Evolutionary conservation across 2,888 invertebrate species (phyloP).

Genomic region (Lasioglossum pauxillum): DNA sequence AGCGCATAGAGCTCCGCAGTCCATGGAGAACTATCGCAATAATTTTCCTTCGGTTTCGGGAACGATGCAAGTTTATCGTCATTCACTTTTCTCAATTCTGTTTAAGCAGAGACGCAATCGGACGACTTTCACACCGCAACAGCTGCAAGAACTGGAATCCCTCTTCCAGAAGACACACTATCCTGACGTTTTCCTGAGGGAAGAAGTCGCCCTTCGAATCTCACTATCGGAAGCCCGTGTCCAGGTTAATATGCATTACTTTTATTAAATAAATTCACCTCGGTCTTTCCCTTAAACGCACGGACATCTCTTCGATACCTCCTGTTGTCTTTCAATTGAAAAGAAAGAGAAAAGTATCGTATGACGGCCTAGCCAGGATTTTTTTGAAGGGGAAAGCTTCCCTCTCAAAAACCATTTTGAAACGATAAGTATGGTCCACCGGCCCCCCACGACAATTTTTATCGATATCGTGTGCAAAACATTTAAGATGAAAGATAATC

Average conservation of each 20-base stretch:
- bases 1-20: background rate
- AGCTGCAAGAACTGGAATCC: conserved; percentile 95
- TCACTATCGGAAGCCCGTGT: conserved; percentile 97
- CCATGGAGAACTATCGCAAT: background rate
- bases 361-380: too few species aligned
- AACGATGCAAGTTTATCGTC: background rate
- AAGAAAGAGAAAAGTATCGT: too few species aligned
- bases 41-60: background rate
- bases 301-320: too few species aligned
- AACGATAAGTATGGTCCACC: too few species aligned
- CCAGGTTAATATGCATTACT: conserved; percentile 87
- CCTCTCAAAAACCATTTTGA: too few species aligned
- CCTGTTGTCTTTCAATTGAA: too few species aligned
- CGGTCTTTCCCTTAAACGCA: background rate
- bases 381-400: too few species aligned
- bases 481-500: too few species aligned
- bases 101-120: conserved; percentile 92
- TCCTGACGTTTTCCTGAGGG: conserved; percentile 94
- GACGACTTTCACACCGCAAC: conserved; percentile 97
- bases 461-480: too few species aligned
- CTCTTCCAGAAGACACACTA: conserved; percentile 98
- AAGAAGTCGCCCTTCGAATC: conserved; percentile 96
- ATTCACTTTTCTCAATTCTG: conserved; percentile 54
- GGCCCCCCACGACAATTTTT: too few species aligned
- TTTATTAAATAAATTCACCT: background rate